Evolutionary conservation across 2,113 vertebrate genomes (phyloP).

Genomic region (Eulemur macaco): DNA sequence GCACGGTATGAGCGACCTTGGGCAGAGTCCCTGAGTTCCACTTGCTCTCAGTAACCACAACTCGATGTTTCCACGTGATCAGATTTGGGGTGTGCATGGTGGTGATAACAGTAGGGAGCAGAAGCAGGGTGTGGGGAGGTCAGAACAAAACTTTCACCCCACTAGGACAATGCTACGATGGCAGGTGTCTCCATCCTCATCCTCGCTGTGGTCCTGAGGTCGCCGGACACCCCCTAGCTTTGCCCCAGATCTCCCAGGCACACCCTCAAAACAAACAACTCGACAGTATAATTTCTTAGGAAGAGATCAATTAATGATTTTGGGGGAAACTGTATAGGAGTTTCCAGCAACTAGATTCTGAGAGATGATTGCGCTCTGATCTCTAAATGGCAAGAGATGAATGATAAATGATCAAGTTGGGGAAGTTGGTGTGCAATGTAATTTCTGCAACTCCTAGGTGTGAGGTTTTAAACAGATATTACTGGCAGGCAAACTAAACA

Average conservation of each 20-base stretch:
- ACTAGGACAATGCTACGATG: background rate
- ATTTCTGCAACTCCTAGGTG: slow-evolving; percentile 64
- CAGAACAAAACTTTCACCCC: background rate
- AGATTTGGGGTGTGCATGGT: background rate
- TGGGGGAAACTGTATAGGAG: slow-evolving; percentile 29
- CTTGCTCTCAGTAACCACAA: background rate
- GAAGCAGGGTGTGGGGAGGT: background rate
- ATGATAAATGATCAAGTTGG: slow-evolving; percentile 70
- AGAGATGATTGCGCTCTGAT: background rate
- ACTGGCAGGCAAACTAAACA: slow-evolving; percentile 59
- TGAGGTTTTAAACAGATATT: slow-evolving; percentile 61
- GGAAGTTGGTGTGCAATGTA: slow-evolving; percentile 55
- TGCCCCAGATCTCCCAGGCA: slow-evolving; percentile 25
- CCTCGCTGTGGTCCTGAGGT: background rate
- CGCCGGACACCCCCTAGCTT: background rate
- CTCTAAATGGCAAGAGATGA: slow-evolving; percentile 48
- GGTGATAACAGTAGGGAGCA: background rate
- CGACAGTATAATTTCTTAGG: slow-evolving; percentile 21
- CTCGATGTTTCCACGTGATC: background rate
- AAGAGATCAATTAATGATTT: slow-evolving; percentile 49
- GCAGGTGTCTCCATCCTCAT: background rate
- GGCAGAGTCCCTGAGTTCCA: background rate
- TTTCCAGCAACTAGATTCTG: slow-evolving; percentile 9
- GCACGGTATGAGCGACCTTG: too few species aligned
- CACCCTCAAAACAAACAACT: slow-evolving; percentile 30